These are phyloP conservation scores for Indicator indicator DNA, from an alignment of 2,113 vertebrate genomes.

Conservation along the genomic window DNA sequence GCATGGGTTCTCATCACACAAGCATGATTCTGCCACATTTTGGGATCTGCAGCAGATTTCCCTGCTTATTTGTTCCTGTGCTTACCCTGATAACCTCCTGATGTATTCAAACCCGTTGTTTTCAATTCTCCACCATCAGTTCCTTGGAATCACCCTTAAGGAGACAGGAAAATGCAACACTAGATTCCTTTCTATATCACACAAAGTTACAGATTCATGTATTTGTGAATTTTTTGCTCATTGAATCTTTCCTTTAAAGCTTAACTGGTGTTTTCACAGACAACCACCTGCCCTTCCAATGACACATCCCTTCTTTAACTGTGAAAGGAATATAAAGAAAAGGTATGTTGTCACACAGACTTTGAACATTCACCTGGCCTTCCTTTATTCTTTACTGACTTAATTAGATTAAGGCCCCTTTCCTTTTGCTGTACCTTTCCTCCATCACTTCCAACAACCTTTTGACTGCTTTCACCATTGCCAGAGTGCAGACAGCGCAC, in stretches of 20 bases:
- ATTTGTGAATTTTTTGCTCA: conserved; percentile 22
- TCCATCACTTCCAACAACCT: not conserved
- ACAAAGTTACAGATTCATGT: not conserved
- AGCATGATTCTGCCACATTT: not conserved
- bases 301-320: not conserved
- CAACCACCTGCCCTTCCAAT: conserved; percentile 16
- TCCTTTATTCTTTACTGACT: not conserved
- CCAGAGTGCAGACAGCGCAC: not conserved
- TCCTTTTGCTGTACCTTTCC: not conserved
- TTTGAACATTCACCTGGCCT: not conserved
- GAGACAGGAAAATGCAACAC: not conserved
- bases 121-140: not conserved
- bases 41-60: not conserved
- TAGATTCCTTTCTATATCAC: not conserved
- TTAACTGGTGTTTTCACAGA: conserved; percentile 33
- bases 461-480: not conserved
- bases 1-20: accelerated
- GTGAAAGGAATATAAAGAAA: not conserved
- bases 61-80: not conserved
- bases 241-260: conserved; percentile 19
- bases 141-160: not conserved
- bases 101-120: not conserved
- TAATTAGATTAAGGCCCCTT: not conserved
- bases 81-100: not conserved
- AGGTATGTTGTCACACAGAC: not conserved